phyloP scores from a whole-genome alignment of 2,888 invertebrate genomes.

The Folsomia manolachei region DNA sequence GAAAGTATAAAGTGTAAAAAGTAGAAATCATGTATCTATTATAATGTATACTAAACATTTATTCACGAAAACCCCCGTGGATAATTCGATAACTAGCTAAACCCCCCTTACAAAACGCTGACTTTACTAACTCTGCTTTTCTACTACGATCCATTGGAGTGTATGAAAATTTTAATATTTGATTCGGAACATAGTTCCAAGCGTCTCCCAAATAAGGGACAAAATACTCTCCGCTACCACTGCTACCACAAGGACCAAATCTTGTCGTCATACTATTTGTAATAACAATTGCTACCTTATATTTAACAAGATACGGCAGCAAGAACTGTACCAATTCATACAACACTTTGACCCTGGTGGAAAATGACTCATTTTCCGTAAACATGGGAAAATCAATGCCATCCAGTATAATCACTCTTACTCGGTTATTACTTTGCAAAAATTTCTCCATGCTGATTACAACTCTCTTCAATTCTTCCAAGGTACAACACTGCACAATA shows the following conservation, averaged over 20 bases:
- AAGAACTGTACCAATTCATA: conserved; percentile 37
- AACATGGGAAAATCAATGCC: conserved; percentile 41
- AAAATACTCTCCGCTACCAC: conserved; percentile 21
- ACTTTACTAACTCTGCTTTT: conserved; percentile 26
- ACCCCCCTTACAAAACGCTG: background rate
- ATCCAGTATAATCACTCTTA: conserved; percentile 40
- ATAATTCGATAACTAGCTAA: conserved; percentile 19
- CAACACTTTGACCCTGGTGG: conserved; percentile 24
- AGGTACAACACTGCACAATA: conserved; percentile 25
- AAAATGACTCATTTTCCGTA: conserved; percentile 19
- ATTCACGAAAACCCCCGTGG: conserved; percentile 26
- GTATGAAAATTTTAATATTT: conserved; percentile 23
- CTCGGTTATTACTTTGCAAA: conserved; percentile 22
- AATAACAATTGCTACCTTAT: conserved; percentile 37
- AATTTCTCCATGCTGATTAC: conserved; percentile 21
- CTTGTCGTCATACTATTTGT: conserved; percentile 42
- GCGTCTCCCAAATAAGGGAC: conserved; percentile 40
- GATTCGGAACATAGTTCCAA: conserved; percentile 34
- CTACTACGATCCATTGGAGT: conserved; percentile 7
- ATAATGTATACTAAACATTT: background rate
- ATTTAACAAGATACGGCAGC: conserved; percentile 29
- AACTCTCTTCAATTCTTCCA: conserved; percentile 22
- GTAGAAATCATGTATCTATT: background rate
- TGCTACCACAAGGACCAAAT: conserved; percentile 21
- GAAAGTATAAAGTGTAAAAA: no score